phyloP scores from a whole-genome alignment of 2,888 invertebrate species.

The Didymodactylos carnosus region DNA sequence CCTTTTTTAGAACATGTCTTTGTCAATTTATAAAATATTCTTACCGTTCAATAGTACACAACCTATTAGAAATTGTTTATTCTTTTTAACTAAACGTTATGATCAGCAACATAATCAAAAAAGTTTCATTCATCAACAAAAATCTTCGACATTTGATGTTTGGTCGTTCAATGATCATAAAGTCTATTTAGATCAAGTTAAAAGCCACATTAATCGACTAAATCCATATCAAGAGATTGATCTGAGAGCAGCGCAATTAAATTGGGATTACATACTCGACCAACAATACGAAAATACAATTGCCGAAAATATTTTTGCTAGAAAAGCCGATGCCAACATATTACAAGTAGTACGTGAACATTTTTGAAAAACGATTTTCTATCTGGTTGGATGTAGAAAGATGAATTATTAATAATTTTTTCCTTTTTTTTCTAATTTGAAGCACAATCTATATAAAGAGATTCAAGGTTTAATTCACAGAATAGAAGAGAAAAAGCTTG shows the following conservation, averaged over 20 bases:
- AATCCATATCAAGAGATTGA: slow-evolving; percentile 3
- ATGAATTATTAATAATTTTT: too few species aligned
- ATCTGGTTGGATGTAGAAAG: too few species aligned
- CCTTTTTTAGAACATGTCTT: too few species aligned
- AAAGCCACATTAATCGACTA: slow-evolving; percentile 1
- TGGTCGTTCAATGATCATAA: background rate
- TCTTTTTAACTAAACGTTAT: too few species aligned
- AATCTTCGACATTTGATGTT: too few species aligned
- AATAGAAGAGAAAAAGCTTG: background rate
- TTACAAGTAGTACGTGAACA: too few species aligned
- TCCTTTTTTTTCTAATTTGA: background rate
- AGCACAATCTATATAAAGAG: slow-evolving; percentile 1
- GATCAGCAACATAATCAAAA: too few species aligned
- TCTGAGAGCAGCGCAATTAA: background rate
- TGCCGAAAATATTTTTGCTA: background rate
- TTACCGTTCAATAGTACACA: too few species aligned
- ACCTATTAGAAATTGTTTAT: too few species aligned
- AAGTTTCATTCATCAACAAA: too few species aligned
- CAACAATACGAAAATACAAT: background rate
- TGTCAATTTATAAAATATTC: too few species aligned
- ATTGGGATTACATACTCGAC: slow-evolving; percentile 8
- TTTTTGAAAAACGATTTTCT: too few species aligned
- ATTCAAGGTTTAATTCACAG: background rate
- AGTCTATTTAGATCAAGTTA: background rate
- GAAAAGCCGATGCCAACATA: background rate